Base-by-base conservation (phyloP, 2,797 vertebrate genomes). In the Chloroceryle amazona region DNA sequence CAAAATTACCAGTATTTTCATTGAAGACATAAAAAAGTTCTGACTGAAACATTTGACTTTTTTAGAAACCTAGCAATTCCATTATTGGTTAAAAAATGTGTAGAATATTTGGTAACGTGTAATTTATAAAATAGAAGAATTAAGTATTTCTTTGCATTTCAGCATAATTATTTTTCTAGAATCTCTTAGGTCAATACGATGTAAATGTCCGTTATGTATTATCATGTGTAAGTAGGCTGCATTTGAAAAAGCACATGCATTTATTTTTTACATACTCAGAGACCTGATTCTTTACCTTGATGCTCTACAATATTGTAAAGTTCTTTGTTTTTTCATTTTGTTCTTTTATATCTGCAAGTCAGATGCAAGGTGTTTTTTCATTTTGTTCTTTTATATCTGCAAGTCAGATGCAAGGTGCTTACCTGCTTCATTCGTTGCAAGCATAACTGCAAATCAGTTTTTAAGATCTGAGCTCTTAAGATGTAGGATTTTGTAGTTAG, bases 1-100 rank as follows among this genome's bases (percentile, higher is more conserved):
- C 35, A 74, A 89, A 87, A 92, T 82, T 70, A 8, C 5, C 35
- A 21, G 8, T 54, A 6, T 62, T 86, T 92, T 91, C 57, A 82
- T 25, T 42, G 81, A 92, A 86, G 54, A 52, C 15, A 21, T 28
- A 66, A 68, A 86, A 81, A 35, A 68, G 2, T 57, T 46, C 21
- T 73, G 44, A n/a, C 25, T 68, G 47, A 60, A 91, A 46, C 16
- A 39, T 16, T 76, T 82, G 7, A 51, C 4, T 29, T 63, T 23
- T 93, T 42, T 71, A 33, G 37, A 82, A 91, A 55, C 3, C 0
- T 49, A n/a, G 9, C 28, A 80, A 80, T 57, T 10, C 63, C 88
- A 10, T 46, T n/a, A 35, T 28, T 65, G 3, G 31, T 63, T n/a
- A 19, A 23, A 71, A 86, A 67, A 46, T 7, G 3, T 23, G 7